Conservation (phyloP, 35 echinoderm and acorn worm genomes). For the Acanthaster planci region DNA sequence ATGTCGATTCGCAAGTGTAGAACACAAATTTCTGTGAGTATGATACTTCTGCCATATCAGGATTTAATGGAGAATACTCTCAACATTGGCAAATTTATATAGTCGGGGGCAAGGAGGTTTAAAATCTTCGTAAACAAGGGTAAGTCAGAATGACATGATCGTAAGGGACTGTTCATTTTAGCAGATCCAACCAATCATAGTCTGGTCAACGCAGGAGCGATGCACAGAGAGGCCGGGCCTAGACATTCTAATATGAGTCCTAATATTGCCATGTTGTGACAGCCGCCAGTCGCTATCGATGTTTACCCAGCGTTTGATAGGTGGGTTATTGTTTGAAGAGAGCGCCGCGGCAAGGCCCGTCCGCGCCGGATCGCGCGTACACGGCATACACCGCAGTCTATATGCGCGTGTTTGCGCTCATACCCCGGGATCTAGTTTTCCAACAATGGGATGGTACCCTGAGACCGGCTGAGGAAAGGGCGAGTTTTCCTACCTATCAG, state of each 20-base stretch:
- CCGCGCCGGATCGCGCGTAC: background rate
- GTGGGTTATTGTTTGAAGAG: background rate
- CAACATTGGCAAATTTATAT: background rate
- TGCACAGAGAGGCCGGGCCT: background rate
- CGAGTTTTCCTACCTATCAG: background rate
- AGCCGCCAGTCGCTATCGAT: background rate
- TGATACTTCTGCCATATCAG: too few relatives aligned
- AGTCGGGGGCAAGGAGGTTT: background rate
- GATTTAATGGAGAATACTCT: too few relatives aligned
- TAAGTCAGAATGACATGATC: too few relatives aligned
- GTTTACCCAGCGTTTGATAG: background rate
- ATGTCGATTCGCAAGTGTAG: too few relatives aligned
- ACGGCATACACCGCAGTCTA: too few relatives aligned
- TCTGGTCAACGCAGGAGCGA: background rate
- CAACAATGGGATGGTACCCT: constrained; percentile 12
- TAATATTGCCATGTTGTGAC: constrained; percentile 8
- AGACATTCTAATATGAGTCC: constrained; percentile 29
- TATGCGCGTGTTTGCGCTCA: background rate
- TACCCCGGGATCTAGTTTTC: background rate
- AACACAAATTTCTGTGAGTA: too few relatives aligned
- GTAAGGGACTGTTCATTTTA: too few relatives aligned
- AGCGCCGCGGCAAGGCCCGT: too few relatives aligned
- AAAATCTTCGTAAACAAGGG: background rate
- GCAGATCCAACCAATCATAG: background rate
- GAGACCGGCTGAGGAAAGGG: background rate